Percentiles rank a stretch among this genome's conserved stretches.
phyloP scores from a whole-genome alignment of 2,797 vertebrate species.

The Hippoglossus hippoglossus region DNA sequence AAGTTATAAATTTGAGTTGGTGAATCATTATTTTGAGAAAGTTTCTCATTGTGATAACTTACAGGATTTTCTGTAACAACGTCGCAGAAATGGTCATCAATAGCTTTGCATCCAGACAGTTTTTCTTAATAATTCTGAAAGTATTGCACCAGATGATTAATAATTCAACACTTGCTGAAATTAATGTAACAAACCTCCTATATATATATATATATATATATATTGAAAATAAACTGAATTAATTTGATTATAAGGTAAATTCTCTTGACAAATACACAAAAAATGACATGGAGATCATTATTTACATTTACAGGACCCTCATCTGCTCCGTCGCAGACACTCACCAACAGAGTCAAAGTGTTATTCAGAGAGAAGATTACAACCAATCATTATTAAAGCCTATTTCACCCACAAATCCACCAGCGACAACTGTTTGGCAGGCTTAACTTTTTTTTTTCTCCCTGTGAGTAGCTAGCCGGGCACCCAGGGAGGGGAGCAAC shows the following conservation, averaged over 20 bases:
- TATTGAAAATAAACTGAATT: too few species aligned
- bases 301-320: constrained; percentile 29
- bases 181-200: too few species aligned
- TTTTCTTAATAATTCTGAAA: too few species aligned
- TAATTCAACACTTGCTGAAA: too few species aligned
- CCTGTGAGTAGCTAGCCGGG: constrained; percentile 38
- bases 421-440: constrained; percentile 83
- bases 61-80: too few species aligned
- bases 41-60: too few species aligned
- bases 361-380: constrained; percentile 82
- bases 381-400: constrained; percentile 85
- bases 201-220: too few species aligned
- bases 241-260: background rate
- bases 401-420: constrained; percentile 85
- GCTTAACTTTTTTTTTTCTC: constrained; percentile 59
- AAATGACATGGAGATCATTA: constrained; percentile 25
- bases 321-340: constrained; percentile 23
- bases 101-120: too few species aligned
- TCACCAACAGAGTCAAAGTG: constrained; percentile 64
- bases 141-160: too few species aligned
- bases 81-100: too few species aligned
- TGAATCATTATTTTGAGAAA: too few species aligned
- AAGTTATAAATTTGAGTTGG: too few species aligned
- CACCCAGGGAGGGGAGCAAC: constrained; percentile 51
- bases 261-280: background rate